These are phyloP conservation scores for Rhegmatorhina hoffmannsi DNA, from an alignment of 2,113 vertebrate species.

Conservation along the genomic window DNA sequence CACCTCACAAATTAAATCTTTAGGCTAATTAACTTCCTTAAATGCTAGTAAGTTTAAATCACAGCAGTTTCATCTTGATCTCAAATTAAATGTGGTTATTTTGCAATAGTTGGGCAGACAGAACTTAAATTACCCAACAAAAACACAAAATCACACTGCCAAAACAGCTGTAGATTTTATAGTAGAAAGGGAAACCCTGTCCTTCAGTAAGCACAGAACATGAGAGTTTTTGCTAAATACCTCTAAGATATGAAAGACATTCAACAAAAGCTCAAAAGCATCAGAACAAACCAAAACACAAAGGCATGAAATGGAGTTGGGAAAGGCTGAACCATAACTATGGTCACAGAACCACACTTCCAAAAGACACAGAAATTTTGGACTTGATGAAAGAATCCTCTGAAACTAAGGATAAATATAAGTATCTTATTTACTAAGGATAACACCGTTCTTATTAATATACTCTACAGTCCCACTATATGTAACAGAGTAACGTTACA, in stretches of 20 bases:
- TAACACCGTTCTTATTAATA: neutral
- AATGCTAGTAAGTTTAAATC: neutral
- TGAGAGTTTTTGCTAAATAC: neutral
- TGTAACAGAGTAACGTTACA: neutral
- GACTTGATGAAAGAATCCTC: neutral
- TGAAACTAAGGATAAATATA: neutral
- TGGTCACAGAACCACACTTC: neutral
- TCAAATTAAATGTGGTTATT: neutral
- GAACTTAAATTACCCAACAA: neutral
- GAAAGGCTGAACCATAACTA: neutral
- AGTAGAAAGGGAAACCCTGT: neutral
- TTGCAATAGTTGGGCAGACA: neutral
- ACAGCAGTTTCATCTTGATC: neutral
- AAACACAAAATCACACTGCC: neutral
- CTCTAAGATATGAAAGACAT: neutral
- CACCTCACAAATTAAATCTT: neutral
- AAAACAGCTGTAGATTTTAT: neutral
- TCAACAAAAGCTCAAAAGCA: neutral
- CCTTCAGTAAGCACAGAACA: neutral
- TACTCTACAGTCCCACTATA: neutral
- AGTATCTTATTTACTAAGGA: neutral
- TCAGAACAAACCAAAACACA: neutral
- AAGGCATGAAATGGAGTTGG: neutral
- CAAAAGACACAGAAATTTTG: neutral
- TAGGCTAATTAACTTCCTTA: neutral